Evolutionary conservation across 2,888 invertebrate species (phyloP).

Genomic region (Calephelis perditalis): DNA sequence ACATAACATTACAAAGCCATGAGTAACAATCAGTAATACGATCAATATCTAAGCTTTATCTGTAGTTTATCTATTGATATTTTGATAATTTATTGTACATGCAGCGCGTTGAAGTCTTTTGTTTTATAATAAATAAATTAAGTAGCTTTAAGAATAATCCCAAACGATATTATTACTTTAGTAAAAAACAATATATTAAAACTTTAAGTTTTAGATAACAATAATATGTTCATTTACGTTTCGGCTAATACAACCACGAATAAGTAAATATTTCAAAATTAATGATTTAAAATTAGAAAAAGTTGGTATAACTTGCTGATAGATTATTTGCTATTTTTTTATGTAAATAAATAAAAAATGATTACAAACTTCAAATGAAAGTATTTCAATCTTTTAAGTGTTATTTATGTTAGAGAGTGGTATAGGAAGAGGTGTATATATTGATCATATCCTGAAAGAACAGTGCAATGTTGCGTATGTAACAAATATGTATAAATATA

Average conservation of each 20-base stretch:
- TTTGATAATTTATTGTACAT: constrained; percentile 53
- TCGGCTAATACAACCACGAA: no score
- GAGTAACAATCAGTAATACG: constrained; percentile 46
- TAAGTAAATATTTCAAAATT: no score
- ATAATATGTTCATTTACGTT: neutral
- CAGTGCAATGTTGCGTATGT: constrained; percentile 71
- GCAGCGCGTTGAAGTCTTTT: constrained; percentile 76
- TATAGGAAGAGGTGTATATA: constrained; percentile 37
- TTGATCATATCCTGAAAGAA: constrained; percentile 60
- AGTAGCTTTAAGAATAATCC: constrained; percentile 8
- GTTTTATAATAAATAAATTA: constrained; percentile 33
- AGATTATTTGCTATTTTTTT: no score
- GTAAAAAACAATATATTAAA: neutral
- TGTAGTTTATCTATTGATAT: constrained; percentile 47
- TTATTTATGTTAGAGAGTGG: constrained; percentile 29
- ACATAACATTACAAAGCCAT: constrained; percentile 38
- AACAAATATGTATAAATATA: constrained; percentile 66
- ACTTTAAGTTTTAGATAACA: no score
- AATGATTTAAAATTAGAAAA: no score
- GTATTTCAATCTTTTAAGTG: constrained; percentile 19
- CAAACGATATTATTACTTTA: constrained; percentile 16
- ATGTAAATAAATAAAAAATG: constrained; percentile 9
- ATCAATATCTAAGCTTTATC: constrained; percentile 61
- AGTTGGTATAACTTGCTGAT: no score
- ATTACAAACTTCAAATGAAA: neutral